Percentiles rank a stretch among this genome's conserved stretches.
These are phyloP conservation scores for Pachycephus smyrnensis DNA, from an alignment of 2,888 invertebrate species.

Conservation along the genomic window DNA sequence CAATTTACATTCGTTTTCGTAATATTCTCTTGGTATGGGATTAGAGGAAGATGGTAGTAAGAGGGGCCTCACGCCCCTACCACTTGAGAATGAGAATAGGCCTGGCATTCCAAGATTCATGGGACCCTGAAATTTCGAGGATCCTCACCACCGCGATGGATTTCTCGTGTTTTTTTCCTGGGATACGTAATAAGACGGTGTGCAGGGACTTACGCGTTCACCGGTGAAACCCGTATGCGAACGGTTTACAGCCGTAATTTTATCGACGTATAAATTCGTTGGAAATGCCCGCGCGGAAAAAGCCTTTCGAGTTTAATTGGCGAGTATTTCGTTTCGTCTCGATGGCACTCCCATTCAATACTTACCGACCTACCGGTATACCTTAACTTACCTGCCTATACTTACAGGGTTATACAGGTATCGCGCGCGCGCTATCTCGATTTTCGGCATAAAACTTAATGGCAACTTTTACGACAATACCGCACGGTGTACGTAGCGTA, in stretches of 20 bases:
- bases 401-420: conserved; percentile 4
- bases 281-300: not conserved
- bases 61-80: not conserved
- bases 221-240: not conserved
- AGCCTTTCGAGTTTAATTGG: not conserved
- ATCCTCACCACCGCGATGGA: not conserved
- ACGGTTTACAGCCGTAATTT: not conserved
- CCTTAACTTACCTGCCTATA: not conserved
- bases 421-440: conserved; percentile 4
- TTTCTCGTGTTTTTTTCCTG: not conserved
- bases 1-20: conserved; percentile 20
- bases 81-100: not conserved
- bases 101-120: not conserved
- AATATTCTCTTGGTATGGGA: not conserved
- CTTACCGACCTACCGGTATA: not conserved
- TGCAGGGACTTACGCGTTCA: not conserved
- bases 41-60: not conserved
- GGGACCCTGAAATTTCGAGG: not conserved
- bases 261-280: not conserved
- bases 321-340: not conserved
- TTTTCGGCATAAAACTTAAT: conserved; percentile 16
- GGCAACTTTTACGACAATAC: conserved; percentile 19
- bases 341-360: not conserved
- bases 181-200: not conserved
- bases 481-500: not conserved